Percentiles rank a stretch among this genome's conserved stretches.
Conservation (phyloP, 2,888 invertebrate species). For the Schizotus pectinicornis region DNA sequence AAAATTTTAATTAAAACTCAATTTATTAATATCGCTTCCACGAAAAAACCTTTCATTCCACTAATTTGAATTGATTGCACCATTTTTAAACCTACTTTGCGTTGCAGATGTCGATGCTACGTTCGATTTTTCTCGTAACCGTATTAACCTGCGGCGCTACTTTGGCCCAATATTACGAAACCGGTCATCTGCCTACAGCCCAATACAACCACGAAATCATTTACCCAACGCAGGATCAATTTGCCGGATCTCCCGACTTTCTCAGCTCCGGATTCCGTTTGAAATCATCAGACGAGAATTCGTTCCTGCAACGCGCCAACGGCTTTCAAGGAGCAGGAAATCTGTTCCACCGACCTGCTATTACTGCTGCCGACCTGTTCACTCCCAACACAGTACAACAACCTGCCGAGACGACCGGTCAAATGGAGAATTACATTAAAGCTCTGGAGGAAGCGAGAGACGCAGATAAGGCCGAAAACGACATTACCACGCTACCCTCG, state of each 20-base stretch:
- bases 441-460: constrained; percentile 20
- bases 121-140: not conserved
- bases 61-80: no score
- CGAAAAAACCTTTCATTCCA: no score
- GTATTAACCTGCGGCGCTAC: not conserved
- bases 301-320: not conserved
- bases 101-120: no score
- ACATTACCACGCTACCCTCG: not conserved
- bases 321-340: constrained; percentile 12
- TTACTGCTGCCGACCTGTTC: constrained; percentile 32
- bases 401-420: constrained; percentile 29
- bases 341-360: constrained; percentile 12
- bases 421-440: constrained; percentile 20
- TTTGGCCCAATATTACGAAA: not conserved
- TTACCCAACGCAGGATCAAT: not conserved
- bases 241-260: not conserved
- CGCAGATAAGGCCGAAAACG: constrained; percentile 10
- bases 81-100: no score
- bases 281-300: not conserved
- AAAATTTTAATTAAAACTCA: no score
- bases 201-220: constrained; percentile 10
- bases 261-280: constrained; percentile 10
- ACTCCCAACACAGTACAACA: constrained; percentile 37
- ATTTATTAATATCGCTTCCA: no score
- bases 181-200: not conserved